phyloP scores from a whole-genome alignment of 2,888 invertebrate species.

The Arge pagana region DNA sequence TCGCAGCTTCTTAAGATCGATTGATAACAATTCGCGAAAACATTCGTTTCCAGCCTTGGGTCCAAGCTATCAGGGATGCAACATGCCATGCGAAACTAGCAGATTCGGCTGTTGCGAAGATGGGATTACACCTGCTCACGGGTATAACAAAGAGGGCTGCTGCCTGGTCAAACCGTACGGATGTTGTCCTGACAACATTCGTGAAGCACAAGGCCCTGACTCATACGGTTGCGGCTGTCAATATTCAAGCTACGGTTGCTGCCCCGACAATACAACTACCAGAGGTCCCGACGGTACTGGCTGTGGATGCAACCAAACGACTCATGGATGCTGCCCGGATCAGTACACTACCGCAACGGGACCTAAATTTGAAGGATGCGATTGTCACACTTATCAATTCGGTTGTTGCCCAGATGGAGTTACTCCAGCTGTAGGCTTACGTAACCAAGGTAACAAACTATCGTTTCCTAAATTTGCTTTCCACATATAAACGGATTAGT shows the following conservation, averaged over 20 bases:
- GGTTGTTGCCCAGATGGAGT: slow-evolving; percentile 89
- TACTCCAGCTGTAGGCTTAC: slow-evolving; percentile 74
- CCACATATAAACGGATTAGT: too few species aligned
- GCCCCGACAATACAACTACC: slow-evolving; percentile 80
- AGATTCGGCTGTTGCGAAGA: slow-evolving; percentile 89
- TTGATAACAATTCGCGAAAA: background rate
- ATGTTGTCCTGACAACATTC: slow-evolving; percentile 91
- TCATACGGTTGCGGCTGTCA: slow-evolving; percentile 77
- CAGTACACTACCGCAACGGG: slow-evolving; percentile 78
- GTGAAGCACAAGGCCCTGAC: slow-evolving; percentile 79
- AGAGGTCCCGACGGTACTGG: slow-evolving; percentile 79
- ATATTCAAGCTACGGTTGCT: slow-evolving; percentile 79
- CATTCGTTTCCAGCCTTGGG: slow-evolving; percentile 64
- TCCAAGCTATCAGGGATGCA: slow-evolving; percentile 75
- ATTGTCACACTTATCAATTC: slow-evolving; percentile 83
- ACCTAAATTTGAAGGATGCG: slow-evolving; percentile 79
- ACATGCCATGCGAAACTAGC: slow-evolving; percentile 68
- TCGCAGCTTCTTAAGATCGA: background rate
- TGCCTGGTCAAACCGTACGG: slow-evolving; percentile 74
- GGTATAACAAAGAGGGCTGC: slow-evolving; percentile 81
- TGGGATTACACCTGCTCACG: slow-evolving; percentile 81
- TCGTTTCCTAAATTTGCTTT: too few species aligned
- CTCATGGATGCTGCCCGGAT: slow-evolving; percentile 85
- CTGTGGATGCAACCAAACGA: slow-evolving; percentile 77
- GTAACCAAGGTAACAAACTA: slow-evolving; percentile 67